Percentiles rank a stretch among this genome's conserved stretches.
Conservation (phyloP, 2,113 vertebrate species). For the Octodon degus region DNA sequence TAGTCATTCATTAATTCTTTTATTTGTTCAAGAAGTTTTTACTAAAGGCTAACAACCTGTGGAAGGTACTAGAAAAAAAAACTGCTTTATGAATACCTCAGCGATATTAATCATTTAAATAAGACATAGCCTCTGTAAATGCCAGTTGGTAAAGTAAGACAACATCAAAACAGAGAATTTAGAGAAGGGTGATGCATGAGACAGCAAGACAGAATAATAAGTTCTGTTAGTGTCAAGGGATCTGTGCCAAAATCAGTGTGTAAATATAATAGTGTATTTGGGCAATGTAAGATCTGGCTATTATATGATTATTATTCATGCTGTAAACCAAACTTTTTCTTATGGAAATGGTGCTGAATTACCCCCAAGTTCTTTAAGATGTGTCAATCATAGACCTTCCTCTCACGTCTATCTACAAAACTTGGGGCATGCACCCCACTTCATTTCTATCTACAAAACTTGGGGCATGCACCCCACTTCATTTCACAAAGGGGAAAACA, state of each 20-base stretch:
- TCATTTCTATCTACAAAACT: neutral
- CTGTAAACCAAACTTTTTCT: neutral
- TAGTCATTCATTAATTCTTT: neutral
- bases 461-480: neutral
- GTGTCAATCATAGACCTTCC: neutral
- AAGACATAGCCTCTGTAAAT: neutral
- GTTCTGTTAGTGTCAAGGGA: neutral
- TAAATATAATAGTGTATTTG: neutral
- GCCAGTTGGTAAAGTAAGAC: neutral
- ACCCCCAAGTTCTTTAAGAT: neutral
- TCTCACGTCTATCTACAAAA: neutral
- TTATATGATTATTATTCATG: neutral
- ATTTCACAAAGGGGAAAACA: slow-evolving; percentile 31
- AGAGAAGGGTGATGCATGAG: neutral
- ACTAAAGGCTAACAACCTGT: neutral
- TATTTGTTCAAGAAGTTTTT: slow-evolving; percentile 36
- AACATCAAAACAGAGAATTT: neutral
- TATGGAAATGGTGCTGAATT: neutral
- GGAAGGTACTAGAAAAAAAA: neutral
- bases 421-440: neutral
- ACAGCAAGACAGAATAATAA: neutral
- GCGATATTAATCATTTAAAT: slow-evolving; percentile 9
- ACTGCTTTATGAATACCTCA: neutral
- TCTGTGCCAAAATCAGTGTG: neutral
- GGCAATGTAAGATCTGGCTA: neutral